Base-by-base conservation (phyloP, 2,113 vertebrate genomes). In the Stigmatopora argus region DNA sequence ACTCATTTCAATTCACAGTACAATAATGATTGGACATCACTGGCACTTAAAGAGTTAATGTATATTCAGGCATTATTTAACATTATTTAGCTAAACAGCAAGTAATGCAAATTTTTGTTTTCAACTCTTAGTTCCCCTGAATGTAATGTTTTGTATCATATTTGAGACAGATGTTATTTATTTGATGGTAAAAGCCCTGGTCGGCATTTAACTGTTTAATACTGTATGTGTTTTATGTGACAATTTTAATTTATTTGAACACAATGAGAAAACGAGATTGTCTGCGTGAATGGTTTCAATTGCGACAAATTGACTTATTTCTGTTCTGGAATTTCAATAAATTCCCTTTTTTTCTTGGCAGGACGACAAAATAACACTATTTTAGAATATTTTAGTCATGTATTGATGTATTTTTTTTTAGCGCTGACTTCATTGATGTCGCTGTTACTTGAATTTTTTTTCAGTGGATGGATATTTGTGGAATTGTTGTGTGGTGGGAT, bases 141-240 rank as follows among this genome's bases (percentile, higher is more conserved):
- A 62, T 62, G 59, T 41, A 48, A 14, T 4, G 2, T 34, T 18
- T 18, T 19, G 57, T 53, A 19, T 45, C n/a, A 17, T 9, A 72
- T 65, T 78, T 70, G 82, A 81, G 77, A 85, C 53, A 65, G 65
- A 78, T 74, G 73, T 87, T 89, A 87, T 89, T 89, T 89, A 89
- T 89, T 86, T 83, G 4, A 89, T 84, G 2, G 83, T 86, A 85
- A 82, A 89, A 82, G 87, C 87, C 87, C 87, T 85, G 87, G 87
- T 86, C 80, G 87, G 85, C 87, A 74, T 13, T 65, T 61, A 52
- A 70, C 56, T 78, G 62, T 71, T 52, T 23, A 44, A 56, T 74
- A 67, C 75, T 76, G 78, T 64, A 26, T 83, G 78, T 80, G 58
- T 69, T 62, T 56, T 11, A 13, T 65, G 26, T 70, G 38, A 41